Conservation (phyloP, 1,140 invertebrate genomes). For the Drosophila paulistorum region DNA sequence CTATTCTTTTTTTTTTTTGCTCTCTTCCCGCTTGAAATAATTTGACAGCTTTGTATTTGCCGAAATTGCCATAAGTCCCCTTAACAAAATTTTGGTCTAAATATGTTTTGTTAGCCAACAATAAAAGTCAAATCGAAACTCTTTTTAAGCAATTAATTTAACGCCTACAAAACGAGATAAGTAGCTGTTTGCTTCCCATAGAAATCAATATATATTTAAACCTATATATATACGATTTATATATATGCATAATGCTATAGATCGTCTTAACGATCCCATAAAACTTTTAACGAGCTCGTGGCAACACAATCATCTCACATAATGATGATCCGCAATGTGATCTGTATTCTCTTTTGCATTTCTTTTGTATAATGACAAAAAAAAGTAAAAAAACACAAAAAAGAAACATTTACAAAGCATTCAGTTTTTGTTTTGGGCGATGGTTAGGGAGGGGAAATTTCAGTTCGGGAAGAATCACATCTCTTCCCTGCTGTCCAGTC, state of each 20-base stretch:
- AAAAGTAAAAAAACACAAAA: not conserved
- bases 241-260: conserved; percentile 10
- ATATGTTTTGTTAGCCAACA: conserved; percentile 13
- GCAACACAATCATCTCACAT: conserved; percentile 55
- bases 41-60: conserved; percentile 49
- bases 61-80: conserved; percentile 65
- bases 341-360: conserved; percentile 42
- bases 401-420: conserved; percentile 1
- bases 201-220: conserved; percentile 12
- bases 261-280: conserved; percentile 14
- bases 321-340: conserved; percentile 47
- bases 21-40: conserved; percentile 33
- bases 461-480: conserved; percentile 34
- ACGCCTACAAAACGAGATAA: conserved; percentile 57
- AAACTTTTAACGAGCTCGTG: conserved; percentile 51
- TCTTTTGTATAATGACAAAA: not conserved
- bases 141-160: conserved; percentile 30
- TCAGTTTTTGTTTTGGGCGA: conserved; percentile 15
- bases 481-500: conserved; percentile 35
- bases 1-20: not conserved
- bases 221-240: not conserved
- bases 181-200: conserved; percentile 36
- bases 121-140: conserved; percentile 36
- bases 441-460: not conserved
- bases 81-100: conserved; percentile 64